Evolutionary conservation across 2,113 vertebrate genomes (phyloP), one percentile per base, ranked within the genome.

Genomic region (Epinephelus cyanopodus): DNA sequence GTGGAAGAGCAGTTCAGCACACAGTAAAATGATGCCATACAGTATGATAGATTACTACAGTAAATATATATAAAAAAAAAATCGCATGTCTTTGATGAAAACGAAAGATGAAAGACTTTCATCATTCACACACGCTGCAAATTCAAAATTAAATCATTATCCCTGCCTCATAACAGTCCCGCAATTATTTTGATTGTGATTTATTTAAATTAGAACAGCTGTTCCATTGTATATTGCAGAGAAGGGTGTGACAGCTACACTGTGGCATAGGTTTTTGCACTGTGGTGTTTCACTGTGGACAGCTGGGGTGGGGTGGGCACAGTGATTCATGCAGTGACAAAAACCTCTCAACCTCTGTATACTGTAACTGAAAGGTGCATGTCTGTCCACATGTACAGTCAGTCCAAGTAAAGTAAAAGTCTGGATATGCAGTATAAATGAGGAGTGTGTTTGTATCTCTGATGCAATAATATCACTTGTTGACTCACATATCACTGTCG

Each of bases 231-330:
- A 21, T 71, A 29, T 25, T 64, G 8, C 33, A 75, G 15, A 54
- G 33, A 54, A 17, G n/a, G 3, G 4, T 19, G 27, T 25, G 48
- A 50, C 29, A 21, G 33, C 29, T 33, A 65, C 17, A 54, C 3
- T 42, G 61, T 45, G 48, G 8, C n/a, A 45, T 1, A 5, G 42
- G 63, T 68, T 78, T 70, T 70, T 79, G 48, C 8, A 54, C 15
- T 15, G 47, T 54, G n/a, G 29, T 78, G 15, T 69, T 13, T 42
- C 45, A 69, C 7, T 52, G 76, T 69, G 66, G 18, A 0, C 9
- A 45, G 0, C 42, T 45, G 42, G 42, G 42, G 33, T 33, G 3
- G 25, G 47, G 33, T 37, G 4, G 25, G 47, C 71, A 78, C 82
- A 70, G 42, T 65, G 58, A 65, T 45, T n/a, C 15, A 47, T 12